A percentile compares a stretch with the other conserved stretches of the same genome.
These are phyloP conservation scores for Zosterops japonicus DNA, from an alignment of 2,113 vertebrate genomes.

Conservation along the genomic window DNA sequence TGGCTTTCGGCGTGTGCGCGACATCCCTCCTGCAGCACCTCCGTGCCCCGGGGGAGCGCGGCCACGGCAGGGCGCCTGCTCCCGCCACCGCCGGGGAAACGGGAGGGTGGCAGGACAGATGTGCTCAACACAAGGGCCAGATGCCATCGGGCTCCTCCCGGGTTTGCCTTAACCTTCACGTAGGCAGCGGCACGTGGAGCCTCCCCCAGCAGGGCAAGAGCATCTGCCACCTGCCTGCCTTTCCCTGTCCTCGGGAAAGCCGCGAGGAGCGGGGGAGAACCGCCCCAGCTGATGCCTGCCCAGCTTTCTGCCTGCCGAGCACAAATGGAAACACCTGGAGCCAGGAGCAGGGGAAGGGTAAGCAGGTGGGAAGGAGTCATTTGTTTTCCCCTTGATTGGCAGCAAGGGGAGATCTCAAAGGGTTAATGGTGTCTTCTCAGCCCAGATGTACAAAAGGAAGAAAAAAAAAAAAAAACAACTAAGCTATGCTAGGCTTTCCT, in stretches of 20 bases:
- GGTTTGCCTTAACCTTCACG: background rate
- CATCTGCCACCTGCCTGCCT: background rate
- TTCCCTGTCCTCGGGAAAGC: background rate
- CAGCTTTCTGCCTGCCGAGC: background rate
- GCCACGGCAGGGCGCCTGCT: background rate
- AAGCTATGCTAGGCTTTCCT: background rate
- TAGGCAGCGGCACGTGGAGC: background rate
- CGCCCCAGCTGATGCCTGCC: background rate
- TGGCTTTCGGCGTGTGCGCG: conserved; percentile 30
- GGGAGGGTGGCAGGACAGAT: background rate
- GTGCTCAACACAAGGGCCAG: background rate
- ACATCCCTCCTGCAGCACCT: conserved; percentile 43
- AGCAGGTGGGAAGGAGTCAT: background rate
- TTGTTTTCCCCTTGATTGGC: background rate
- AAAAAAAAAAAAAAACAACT: too few species aligned
- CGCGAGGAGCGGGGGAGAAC: background rate
- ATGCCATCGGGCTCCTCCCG: background rate
- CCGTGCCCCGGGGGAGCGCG: background rate
- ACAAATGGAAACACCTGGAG: background rate
- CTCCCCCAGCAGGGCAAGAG: rapidly evolving
- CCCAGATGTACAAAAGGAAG: background rate
- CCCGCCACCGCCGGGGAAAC: background rate
- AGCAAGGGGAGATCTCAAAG: background rate
- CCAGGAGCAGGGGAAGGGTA: background rate
- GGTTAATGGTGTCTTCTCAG: background rate